phyloP scores from a whole-genome alignment of 2,113 vertebrate genomes.

The Gracilinanus agilis region DNA sequence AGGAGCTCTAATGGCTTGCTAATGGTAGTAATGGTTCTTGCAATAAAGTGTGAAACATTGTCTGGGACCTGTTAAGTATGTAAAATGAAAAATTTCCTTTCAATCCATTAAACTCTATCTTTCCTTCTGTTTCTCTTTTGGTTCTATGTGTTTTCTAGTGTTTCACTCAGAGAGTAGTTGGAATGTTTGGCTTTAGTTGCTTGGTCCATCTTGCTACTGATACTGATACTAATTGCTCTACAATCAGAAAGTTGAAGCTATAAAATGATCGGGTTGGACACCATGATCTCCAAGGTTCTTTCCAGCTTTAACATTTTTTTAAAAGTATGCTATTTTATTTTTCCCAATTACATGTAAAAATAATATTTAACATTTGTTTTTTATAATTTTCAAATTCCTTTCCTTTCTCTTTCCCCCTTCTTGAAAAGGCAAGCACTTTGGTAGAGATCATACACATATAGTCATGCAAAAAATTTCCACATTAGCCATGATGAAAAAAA shows the following conservation, averaged over 20 bases:
- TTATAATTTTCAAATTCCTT: neutral
- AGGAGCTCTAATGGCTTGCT: slow-evolving; percentile 53
- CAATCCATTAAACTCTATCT: slow-evolving; percentile 11
- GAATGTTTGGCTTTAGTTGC: slow-evolving; percentile 31
- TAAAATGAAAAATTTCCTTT: slow-evolving; percentile 37
- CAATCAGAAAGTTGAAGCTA: neutral
- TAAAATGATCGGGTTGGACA: neutral
- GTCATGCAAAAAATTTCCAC: neutral
- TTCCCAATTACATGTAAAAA: neutral
- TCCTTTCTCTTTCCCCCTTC: no score
- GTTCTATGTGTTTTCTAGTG: neutral
- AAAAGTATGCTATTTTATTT: neutral
- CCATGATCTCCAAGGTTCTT: neutral
- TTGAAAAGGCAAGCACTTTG: neutral
- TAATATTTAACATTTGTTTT: neutral
- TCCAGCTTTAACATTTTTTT: neutral
- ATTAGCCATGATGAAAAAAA: neutral
- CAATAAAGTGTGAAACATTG: slow-evolving; percentile 59
- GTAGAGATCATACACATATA: neutral
- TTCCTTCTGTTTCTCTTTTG: slow-evolving; percentile 41
- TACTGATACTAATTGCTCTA: neutral
- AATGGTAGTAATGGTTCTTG: slow-evolving; percentile 58
- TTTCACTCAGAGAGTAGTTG: neutral
- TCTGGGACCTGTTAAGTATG: slow-evolving; percentile 54
- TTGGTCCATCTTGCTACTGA: neutral